Evolutionary conservation across 2,888 invertebrate genomes (phyloP), one percentile per base, ranked within the genome.

Genomic region (Scotopteryx bipunctaria): DNA sequence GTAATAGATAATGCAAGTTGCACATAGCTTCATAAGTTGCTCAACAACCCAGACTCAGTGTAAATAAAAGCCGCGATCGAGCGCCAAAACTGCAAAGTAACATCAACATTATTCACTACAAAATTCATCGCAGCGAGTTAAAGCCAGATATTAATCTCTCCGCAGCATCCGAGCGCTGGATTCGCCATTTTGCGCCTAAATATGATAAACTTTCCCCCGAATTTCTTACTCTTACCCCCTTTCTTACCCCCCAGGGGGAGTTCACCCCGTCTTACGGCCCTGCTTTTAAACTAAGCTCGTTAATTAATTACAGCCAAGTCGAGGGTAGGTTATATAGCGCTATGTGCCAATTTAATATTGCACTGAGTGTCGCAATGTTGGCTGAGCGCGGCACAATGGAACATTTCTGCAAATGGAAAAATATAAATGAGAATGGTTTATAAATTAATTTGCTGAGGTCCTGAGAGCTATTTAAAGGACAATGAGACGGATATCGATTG

Each of bases 281-380:
- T 86, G 89, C 90, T 91, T 91, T 91, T 90, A 90, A 91, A 91
- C 90, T 91, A 91, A 91, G 91, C 91, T 89, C 89, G 91, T 91
- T 91, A 91, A 91, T 91, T 91, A 91, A 91, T 91, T 91, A 91
- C 87, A 86, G 86, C 81, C 83, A 86, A 89, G 88, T 87, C 87
- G 86, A 76, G 78, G 86, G 83, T 46, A 80, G 78, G 75, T 79
- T 86, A 86, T 79, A 81, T 86, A 86, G 78, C 75, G 84, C 77
- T 87, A 87, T 87, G 86, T 87, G 83, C 84, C 83, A 78, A 78
- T 83, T 86, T 81, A 80, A 86, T 84, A 84, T 85, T 85, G 85
- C 86, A 84, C 73, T 66, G 63, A 59, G 48, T 50, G 55, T 51
- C 44, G 46, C 51, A 52, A 69, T 59, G 60, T 65, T 64, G 47